These are phyloP conservation scores for Sebastes kiyomatsui DNA, from an alignment of 2,797 vertebrate genomes.

Conservation along the genomic window DNA sequence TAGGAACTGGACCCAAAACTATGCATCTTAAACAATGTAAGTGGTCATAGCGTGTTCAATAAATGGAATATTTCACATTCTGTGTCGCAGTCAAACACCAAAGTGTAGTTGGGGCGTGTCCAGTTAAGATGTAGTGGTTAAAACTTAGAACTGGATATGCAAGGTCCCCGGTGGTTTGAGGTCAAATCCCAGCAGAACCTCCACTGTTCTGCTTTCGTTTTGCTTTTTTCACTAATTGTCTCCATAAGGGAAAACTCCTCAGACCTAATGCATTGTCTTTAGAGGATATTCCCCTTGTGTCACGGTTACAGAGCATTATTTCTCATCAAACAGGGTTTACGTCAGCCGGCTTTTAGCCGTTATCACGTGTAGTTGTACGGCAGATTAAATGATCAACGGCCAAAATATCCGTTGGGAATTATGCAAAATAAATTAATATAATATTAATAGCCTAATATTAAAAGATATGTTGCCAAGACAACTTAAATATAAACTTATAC, in stretches of 20 bases:
- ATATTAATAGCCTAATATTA: no score
- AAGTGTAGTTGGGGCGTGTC: constrained; percentile 7
- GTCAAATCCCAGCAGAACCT: constrained; percentile 25
- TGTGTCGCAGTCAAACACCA: constrained; percentile 10
- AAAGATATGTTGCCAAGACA: no score
- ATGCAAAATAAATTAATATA: no score
- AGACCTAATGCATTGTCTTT: neutral
- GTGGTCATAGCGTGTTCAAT: neutral
- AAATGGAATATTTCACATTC: constrained; percentile 11
- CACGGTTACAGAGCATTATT: neutral
- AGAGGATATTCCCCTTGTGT: neutral
- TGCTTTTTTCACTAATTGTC: neutral
- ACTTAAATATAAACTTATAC: no score
- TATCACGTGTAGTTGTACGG: no score
- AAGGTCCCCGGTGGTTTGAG: constrained; percentile 25
- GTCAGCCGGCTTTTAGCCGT: no score
- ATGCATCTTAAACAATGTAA: neutral
- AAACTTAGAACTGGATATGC: constrained; percentile 18
- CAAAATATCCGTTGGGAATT: no score
- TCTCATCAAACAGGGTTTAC: neutral
- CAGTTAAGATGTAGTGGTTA: constrained; percentile 14
- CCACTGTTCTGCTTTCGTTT: neutral
- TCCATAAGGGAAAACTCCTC: neutral
- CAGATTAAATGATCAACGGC: no score
- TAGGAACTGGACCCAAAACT: neutral